phyloP scores from a whole-genome alignment of 2,888 invertebrate species.

The Athalia cordata region DNA sequence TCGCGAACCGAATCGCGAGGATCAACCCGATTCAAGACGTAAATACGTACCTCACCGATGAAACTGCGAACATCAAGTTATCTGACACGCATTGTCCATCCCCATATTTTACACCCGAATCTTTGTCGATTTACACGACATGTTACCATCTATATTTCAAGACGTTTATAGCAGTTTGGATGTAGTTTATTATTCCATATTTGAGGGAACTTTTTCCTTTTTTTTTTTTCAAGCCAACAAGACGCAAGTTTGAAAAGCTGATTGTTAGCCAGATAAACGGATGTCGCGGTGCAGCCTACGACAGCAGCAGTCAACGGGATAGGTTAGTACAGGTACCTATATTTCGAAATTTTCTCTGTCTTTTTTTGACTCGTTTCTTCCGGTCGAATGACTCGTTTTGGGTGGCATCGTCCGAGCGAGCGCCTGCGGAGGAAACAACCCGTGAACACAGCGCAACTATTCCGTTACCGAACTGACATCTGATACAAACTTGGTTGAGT shows the following conservation, averaged over 20 bases:
- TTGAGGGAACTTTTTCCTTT: too few species aligned
- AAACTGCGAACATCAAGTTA: constrained; percentile 48
- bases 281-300: too few species aligned
- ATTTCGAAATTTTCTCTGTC: too few species aligned
- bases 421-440: constrained; percentile 62
- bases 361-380: not conserved
- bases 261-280: too few species aligned
- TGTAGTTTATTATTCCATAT: too few species aligned
- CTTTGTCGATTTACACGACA: constrained; percentile 42
- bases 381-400: constrained; percentile 7
- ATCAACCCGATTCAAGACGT: not conserved
- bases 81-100: constrained; percentile 59
- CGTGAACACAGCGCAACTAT: constrained; percentile 68
- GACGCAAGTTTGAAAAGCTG: too few species aligned
- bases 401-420: constrained; percentile 46
- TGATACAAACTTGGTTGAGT: constrained; percentile 70
- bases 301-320: too few species aligned
- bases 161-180: too few species aligned
- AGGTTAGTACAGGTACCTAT: too few species aligned
- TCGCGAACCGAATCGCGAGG: constrained; percentile 21
- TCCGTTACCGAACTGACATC: constrained; percentile 71
- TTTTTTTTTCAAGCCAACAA: too few species aligned
- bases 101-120: constrained; percentile 60
- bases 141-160: not conserved
- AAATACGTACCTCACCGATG: not conserved